Evolutionary conservation across 1,140 invertebrate species (phyloP).

Genomic region (Trachymyrmex cornetzi): DNA sequence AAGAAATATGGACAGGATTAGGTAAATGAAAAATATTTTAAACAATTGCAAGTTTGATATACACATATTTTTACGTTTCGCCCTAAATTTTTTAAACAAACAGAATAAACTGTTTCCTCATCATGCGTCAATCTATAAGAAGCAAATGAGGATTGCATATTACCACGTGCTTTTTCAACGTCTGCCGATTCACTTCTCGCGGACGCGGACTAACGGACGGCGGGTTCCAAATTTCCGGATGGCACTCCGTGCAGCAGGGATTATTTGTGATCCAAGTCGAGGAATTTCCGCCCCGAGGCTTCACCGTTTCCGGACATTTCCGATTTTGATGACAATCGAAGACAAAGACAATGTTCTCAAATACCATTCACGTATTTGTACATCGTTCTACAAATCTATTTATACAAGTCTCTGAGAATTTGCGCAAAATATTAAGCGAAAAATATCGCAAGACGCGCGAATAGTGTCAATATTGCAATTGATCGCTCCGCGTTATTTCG

Average conservation of each 20-base stretch:
- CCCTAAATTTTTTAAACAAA: background rate
- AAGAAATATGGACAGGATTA: background rate
- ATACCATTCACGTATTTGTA: background rate
- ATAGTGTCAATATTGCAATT: background rate
- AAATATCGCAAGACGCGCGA: background rate
- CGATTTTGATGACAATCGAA: conserved; percentile 65
- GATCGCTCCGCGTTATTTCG: background rate
- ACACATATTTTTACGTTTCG: background rate
- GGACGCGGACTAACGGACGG: conserved; percentile 51
- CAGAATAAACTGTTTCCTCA: background rate
- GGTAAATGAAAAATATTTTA: background rate
- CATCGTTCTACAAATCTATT: background rate
- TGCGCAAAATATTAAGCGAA: background rate
- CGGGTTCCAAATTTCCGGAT: conserved; percentile 70
- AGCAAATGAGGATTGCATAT: conserved; percentile 32
- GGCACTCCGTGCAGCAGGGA: background rate
- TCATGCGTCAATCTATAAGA: background rate
- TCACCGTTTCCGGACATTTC: conserved; percentile 56
- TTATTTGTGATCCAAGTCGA: conserved; percentile 67
- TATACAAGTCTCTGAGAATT: background rate
- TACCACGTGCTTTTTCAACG: conserved; percentile 65
- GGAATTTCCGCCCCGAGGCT: conserved; percentile 58
- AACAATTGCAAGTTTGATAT: background rate
- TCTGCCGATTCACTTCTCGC: conserved; percentile 43
- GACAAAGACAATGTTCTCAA: conserved; percentile 21